A percentile compares a stretch with the other conserved stretches of the same genome.
Evolutionary conservation across 2,888 invertebrate genomes (phyloP).

Genomic region (Nematopogon swammerdamellus): DNA sequence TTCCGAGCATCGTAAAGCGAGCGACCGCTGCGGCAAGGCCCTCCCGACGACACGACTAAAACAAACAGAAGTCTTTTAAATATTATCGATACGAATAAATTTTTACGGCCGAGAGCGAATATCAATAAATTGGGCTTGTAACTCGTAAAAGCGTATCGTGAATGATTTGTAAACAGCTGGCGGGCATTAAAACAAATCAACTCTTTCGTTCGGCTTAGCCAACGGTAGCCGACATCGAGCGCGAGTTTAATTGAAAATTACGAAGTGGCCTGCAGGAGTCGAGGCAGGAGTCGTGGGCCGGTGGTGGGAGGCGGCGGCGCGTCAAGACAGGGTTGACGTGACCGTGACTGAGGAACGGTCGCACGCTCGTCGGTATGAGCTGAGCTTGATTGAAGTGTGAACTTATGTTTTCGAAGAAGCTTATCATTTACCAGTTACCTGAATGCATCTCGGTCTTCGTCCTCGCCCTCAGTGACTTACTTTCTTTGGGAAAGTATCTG

Average conservation of each 20-base stretch:
- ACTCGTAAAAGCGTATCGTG: slow-evolving; percentile 52
- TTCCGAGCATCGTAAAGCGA: no score
- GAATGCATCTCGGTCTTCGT: no score
- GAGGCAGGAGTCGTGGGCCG: neutral
- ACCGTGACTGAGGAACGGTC: no score
- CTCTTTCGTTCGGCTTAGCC: slow-evolving; percentile 37
- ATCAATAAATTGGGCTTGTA: slow-evolving; percentile 50
- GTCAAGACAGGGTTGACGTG: neutral
- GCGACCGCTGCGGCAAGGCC: slow-evolving; percentile 28
- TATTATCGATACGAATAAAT: slow-evolving; percentile 49
- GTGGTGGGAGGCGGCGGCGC: neutral
- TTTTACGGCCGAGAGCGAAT: slow-evolving; percentile 41
- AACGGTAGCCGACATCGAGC: slow-evolving; percentile 36
- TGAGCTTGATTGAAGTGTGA: no score
- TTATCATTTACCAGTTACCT: no score
- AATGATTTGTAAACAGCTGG: slow-evolving; percentile 52
- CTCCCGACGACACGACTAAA: slow-evolving; percentile 28
- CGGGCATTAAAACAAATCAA: slow-evolving; percentile 51
- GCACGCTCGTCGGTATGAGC: no score
- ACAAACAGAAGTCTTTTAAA: slow-evolving; percentile 43
- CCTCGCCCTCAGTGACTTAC: no score
- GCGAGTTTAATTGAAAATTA: slow-evolving; percentile 29
- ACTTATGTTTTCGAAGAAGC: no score
- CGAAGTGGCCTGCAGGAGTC: slow-evolving; percentile 14
- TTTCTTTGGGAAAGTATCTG: no score